phyloP scores from a whole-genome alignment of 2,888 invertebrate species.

The Trichogramma dendrolimi region DNA sequence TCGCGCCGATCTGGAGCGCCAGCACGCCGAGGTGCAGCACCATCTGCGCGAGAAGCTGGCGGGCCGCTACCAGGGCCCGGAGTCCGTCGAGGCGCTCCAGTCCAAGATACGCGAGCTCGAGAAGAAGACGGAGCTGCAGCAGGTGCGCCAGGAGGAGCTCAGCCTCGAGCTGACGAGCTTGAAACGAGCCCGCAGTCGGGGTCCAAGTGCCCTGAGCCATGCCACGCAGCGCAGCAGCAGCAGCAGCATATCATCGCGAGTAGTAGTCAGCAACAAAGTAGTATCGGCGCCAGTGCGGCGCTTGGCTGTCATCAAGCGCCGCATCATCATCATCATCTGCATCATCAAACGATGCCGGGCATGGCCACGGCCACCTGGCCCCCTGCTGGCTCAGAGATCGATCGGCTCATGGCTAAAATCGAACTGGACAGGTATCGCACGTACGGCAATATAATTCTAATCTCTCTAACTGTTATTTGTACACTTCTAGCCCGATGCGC shows the following conservation, averaged over 20 bases:
- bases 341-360: constrained; percentile 36
- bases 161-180: constrained; percentile 80
- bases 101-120: constrained; percentile 84
- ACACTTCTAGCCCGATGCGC: too few species aligned
- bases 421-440: constrained; percentile 62
- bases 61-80: constrained; percentile 59
- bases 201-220: constrained; percentile 13
- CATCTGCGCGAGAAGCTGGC: constrained; percentile 59
- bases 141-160: constrained; percentile 79
- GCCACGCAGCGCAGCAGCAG: not conserved
- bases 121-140: constrained; percentile 74
- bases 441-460: constrained; percentile 7
- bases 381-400: constrained; percentile 71
- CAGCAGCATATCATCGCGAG: constrained; percentile 41
- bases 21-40: constrained; percentile 73
- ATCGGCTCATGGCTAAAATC: constrained; percentile 91
- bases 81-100: constrained; percentile 69
- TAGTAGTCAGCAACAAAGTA: constrained; percentile 41
- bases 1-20: constrained; percentile 71
- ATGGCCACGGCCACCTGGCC: constrained; percentile 53
- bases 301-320: constrained; percentile 47
- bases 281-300: constrained; percentile 3
- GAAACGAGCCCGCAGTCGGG: constrained; percentile 55
- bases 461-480: too few species aligned
- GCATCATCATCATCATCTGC: not conserved